These are phyloP conservation scores for Drosophila atroscutellata DNA, from an alignment of 2,888 invertebrate genomes.

Conservation along the genomic window DNA sequence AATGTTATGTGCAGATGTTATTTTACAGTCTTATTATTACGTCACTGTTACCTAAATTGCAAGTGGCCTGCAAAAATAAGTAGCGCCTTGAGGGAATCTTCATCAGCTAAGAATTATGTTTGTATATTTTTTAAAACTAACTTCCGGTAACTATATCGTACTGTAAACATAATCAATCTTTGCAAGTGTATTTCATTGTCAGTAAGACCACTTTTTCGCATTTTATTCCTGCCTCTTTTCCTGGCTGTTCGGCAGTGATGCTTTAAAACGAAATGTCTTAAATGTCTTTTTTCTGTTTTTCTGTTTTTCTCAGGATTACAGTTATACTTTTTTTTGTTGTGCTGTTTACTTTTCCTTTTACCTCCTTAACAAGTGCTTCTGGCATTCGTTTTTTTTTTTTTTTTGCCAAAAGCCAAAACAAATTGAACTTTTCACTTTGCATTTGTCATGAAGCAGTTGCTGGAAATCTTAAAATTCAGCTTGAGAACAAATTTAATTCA, in stretches of 20 bases:
- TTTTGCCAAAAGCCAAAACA: slow-evolving; percentile 47
- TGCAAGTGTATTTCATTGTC: slow-evolving; percentile 1
- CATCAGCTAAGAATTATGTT: neutral
- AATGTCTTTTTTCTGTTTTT: slow-evolving; percentile 34
- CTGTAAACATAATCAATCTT: neutral
- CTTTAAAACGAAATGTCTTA: slow-evolving; percentile 41
- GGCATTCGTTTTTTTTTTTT: neutral
- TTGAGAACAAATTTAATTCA: slow-evolving; percentile 42
- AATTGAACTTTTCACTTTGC: slow-evolving; percentile 67
- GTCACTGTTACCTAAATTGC: neutral
- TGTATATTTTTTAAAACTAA: neutral
- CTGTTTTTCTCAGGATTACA: slow-evolving; percentile 28
- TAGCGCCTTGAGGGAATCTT: neutral
- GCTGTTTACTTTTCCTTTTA: slow-evolving; percentile 42
- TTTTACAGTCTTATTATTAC: neutral
- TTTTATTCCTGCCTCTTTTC: slow-evolving; percentile 1
- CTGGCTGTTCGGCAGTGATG: slow-evolving; percentile 21
- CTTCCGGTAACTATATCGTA: neutral
- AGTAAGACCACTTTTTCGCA: neutral
- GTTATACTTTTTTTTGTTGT: slow-evolving; percentile 13
- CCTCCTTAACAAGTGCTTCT: slow-evolving; percentile 37
- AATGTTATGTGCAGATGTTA: neutral
- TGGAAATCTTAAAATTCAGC: slow-evolving; percentile 38
- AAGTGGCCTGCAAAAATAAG: neutral
- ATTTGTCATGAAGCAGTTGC: slow-evolving; percentile 48